Evolutionary conservation across 2,888 invertebrate genomes (phyloP), one percentile per base, ranked within the genome.

Genomic region (Apocheima hispidaria): DNA sequence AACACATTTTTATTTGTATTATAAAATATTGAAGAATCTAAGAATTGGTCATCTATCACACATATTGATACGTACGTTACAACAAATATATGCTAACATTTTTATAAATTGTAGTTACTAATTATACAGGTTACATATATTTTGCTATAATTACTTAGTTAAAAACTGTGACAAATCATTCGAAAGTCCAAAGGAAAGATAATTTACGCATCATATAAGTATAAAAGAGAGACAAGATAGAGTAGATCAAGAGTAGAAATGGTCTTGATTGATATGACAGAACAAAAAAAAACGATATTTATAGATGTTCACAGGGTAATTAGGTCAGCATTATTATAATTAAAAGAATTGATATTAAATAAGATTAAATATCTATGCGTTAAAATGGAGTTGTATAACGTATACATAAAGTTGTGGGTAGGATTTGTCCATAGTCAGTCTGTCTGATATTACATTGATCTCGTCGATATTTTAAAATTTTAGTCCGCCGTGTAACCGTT

Each of bases 21-120:
- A n/a, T n/a, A 6, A 23, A 26, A 26, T 75, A 70, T 68, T 55
- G 69, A 67, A 63, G 68, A 63, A 61, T 75, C 73, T 73, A 78
- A 75, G 79, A 83, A 82, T 87, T 89, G 88, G 90, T 90, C 88
- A 83, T 83, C 88, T 89, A 89, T 88, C 87, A 90, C 88, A 87
- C 85, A 81, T 81, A 83, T 84, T 88, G 86, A 87, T 84, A 85
- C 81, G 79, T 82, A 68, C 56, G 52, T 62, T 60, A 68, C 52
- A 36, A 62, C 38, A 59, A 58, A 36, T 23, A 51, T 18, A n/a
- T 38, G 44, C 48, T 59, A 60, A 53, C 43, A 51, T 58, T 26
- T 46, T 44, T 20, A 44, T 57, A 35, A 20, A 16, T 46, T 53
- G 30, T 36, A n/a, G 10, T 44, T 30, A n/a, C 40, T 23, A 36